A percentile compares a stretch with the other conserved stretches of the same genome.
phyloP scores from a whole-genome alignment of 1,140 invertebrate species.

The Copidosoma floridanum region DNA sequence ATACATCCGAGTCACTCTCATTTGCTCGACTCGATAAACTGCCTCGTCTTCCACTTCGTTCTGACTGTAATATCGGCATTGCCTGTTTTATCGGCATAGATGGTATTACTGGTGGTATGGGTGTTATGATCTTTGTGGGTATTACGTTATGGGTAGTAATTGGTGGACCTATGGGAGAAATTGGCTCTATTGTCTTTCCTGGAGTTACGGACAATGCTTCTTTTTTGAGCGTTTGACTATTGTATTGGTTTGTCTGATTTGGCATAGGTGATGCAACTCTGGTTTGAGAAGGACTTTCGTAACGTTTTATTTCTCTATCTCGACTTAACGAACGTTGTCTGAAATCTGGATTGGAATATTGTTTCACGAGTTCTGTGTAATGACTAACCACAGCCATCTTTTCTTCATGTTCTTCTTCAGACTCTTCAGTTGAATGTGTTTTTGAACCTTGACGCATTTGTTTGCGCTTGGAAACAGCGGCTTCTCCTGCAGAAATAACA shows the following conservation, averaged over 20 bases:
- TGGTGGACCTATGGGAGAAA: background rate
- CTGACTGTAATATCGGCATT: slow-evolving; percentile 3
- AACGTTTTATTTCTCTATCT: slow-evolving; percentile 3
- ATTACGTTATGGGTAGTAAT: background rate
- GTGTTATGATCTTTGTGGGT: slow-evolving; percentile 11
- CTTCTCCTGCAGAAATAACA: slow-evolving; percentile 48
- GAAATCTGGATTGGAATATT: slow-evolving; percentile 23
- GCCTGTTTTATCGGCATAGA: slow-evolving; percentile 5
- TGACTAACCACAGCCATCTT: slow-evolving; percentile 67
- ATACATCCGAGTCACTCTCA: background rate
- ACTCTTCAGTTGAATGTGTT: slow-evolving; percentile 57
- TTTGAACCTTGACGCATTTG: slow-evolving; percentile 41
- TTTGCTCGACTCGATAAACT: background rate
- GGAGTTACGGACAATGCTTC: background rate
- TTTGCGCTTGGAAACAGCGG: slow-evolving; percentile 49
- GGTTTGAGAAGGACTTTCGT: slow-evolving; percentile 1
- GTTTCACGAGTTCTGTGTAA: slow-evolving; percentile 72
- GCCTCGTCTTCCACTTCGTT: background rate
- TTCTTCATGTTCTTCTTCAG: slow-evolving; percentile 63
- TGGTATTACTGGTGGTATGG: slow-evolving; percentile 14
- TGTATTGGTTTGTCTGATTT: background rate
- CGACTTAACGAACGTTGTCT: slow-evolving; percentile 17
- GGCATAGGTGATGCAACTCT: background rate
- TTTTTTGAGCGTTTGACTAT: background rate
- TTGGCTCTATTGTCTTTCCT: slow-evolving; percentile 3